These are phyloP conservation scores for Tenthredo distinguenda DNA, from an alignment of 2,888 invertebrate genomes.

Conservation along the genomic window DNA sequence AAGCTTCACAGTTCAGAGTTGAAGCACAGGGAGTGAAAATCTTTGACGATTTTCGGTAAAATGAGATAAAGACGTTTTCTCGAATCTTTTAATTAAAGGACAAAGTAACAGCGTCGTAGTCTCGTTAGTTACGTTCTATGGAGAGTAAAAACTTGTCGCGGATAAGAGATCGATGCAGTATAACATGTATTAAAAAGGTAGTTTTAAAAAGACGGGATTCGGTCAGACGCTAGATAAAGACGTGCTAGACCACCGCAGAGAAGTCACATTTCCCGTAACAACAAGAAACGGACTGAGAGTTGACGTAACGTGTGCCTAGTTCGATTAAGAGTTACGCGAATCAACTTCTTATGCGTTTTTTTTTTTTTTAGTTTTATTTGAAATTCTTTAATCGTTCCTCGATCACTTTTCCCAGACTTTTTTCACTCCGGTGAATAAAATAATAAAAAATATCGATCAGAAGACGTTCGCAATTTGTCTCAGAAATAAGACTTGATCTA, in stretches of 20 bases:
- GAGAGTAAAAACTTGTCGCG: neutral
- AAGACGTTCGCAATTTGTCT: neutral
- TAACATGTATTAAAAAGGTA: neutral
- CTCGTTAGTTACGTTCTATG: neutral
- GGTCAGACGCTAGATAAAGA: neutral
- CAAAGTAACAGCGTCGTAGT: neutral
- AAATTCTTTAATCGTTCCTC: neutral
- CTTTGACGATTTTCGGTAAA: neutral
- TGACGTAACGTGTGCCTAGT: neutral
- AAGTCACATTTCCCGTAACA: constrained; percentile 17
- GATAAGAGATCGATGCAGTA: neutral
- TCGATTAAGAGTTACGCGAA: neutral
- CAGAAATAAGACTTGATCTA: neutral
- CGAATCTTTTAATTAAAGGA: neutral
- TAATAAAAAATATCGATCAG: neutral
- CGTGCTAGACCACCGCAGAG: constrained; percentile 15
- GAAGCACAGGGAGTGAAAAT: neutral
- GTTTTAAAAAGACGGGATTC: neutral
- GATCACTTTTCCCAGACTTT: neutral
- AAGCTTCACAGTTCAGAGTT: neutral
- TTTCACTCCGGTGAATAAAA: neutral
- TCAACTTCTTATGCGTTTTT: neutral
- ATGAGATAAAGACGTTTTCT: neutral
- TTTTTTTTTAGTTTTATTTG: neutral
- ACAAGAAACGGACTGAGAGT: constrained; percentile 5